Conservation (phyloP, 1,140 invertebrate genomes). For the Eubasilissa regina region DNA sequence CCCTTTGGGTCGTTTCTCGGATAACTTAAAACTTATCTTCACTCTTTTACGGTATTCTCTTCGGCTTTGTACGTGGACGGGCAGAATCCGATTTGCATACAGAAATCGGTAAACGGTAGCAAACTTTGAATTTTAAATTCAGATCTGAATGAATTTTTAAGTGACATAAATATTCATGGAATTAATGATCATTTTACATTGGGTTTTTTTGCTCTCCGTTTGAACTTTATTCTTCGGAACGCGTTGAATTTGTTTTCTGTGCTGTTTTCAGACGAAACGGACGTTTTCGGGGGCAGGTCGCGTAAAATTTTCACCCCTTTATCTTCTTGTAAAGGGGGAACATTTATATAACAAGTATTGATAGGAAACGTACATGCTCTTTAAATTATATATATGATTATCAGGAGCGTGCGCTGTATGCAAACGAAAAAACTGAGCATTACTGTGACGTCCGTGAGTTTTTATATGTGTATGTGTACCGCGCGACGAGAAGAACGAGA, state of each 20-base stretch:
- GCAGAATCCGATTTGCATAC: not conserved
- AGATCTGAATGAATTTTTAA: slow-evolving; percentile 24
- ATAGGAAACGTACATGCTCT: not conserved
- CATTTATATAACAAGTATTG: not conserved
- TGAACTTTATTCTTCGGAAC: not conserved
- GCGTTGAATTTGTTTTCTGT: too few relatives aligned
- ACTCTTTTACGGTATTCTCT: too few relatives aligned
- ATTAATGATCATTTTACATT: slow-evolving; percentile 27
- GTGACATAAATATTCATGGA: slow-evolving; percentile 34
- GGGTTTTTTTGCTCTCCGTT: not conserved
- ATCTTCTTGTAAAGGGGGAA: not conserved
- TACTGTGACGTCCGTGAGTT: too few relatives aligned
- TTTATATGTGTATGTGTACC: too few relatives aligned
- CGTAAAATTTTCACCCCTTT: not conserved
- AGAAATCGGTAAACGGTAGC: slow-evolving; percentile 5
- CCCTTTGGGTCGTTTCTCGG: too few relatives aligned
- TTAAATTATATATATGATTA: not conserved
- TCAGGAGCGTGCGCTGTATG: too few relatives aligned
- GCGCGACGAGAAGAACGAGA: too few relatives aligned
- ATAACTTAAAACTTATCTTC: too few relatives aligned
- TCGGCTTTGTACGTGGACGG: too few relatives aligned
- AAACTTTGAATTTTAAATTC: slow-evolving; percentile 31
- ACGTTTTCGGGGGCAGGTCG: not conserved
- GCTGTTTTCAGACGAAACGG: not conserved
- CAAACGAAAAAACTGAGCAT: too few relatives aligned